phyloP scores from a whole-genome alignment of 2,113 vertebrate genomes.

The Symphodus melops region DNA sequence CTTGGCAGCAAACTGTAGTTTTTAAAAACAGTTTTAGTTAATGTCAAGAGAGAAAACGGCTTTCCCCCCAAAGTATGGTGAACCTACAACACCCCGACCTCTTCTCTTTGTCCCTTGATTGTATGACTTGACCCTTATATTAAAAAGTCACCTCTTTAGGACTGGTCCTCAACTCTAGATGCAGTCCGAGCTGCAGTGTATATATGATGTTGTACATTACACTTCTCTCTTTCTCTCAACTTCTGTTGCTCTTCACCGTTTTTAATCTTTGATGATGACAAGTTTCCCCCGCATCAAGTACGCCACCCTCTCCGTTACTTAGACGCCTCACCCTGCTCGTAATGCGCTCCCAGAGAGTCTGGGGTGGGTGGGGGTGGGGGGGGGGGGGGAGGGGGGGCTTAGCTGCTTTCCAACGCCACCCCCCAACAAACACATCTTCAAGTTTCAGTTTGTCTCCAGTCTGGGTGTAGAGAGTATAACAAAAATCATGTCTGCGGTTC shows the following conservation, averaged over 20 bases:
- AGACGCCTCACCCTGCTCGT: constrained; percentile 55
- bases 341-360: constrained; percentile 37
- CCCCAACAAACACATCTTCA: constrained; percentile 80
- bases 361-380: too few species aligned
- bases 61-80: constrained; percentile 99
- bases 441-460: constrained; percentile 92
- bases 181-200: constrained; percentile 96
- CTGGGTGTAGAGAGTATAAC: constrained; percentile 87
- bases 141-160: constrained; percentile 97
- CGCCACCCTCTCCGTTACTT: constrained; percentile 54
- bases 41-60: constrained; percentile 86
- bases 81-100: constrained; percentile 99
- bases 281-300: constrained; percentile 70
- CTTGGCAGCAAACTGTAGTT: constrained; percentile 99
- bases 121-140: constrained; percentile 96
- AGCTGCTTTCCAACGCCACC: constrained; percentile 86
- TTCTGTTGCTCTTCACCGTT: constrained; percentile 85
- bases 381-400: constrained; percentile 79
- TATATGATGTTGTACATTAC: constrained; percentile 99
- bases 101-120: constrained; percentile 99
- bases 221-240: constrained; percentile 83
- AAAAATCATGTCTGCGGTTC: constrained; percentile 88
- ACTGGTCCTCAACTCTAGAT: constrained; percentile 98
- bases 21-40: constrained; percentile 99
- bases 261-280: constrained; percentile 80